Evolutionary conservation across 23 tunicate species (phyloP).

Genomic region (Botrylloides violaceus): DNA sequence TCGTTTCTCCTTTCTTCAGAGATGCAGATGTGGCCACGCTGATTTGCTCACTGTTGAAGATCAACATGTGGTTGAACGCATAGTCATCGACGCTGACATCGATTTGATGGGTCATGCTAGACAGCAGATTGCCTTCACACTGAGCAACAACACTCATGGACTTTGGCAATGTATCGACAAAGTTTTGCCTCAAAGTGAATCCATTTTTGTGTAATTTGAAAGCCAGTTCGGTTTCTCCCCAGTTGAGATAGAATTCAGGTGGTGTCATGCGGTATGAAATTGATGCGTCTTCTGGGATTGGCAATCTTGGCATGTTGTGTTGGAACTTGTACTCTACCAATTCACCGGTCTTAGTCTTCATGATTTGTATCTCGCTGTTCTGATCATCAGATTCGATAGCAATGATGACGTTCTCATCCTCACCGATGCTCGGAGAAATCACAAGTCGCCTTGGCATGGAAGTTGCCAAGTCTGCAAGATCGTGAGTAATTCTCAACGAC

Average conservation of each 20-base stretch:
- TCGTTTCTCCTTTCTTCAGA: neutral
- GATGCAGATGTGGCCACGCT: neutral
- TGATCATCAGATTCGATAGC: neutral
- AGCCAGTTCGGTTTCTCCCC: neutral
- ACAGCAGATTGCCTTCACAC: no score
- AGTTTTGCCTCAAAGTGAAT: neutral
- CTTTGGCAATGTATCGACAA: neutral
- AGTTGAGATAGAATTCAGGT: neutral
- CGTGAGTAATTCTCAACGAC: constrained; percentile 8
- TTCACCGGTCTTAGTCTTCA: neutral
- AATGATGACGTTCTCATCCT: neutral
- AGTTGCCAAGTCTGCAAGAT: neutral
- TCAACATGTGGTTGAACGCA: neutral
- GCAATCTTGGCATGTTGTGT: constrained; percentile 2
- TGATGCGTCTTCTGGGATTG: neutral
- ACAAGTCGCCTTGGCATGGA: neutral
- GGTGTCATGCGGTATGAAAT: neutral
- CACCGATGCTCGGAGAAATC: neutral
- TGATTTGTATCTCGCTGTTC: neutral
- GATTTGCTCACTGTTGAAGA: neutral
- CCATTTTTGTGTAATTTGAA: neutral
- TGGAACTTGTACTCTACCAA: neutral
- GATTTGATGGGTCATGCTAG: neutral
- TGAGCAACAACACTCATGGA: neutral
- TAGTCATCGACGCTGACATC: neutral